phyloP scores from a whole-genome alignment of 2,797 vertebrate species.

The Sternarchorhynchus goeldii region DNA sequence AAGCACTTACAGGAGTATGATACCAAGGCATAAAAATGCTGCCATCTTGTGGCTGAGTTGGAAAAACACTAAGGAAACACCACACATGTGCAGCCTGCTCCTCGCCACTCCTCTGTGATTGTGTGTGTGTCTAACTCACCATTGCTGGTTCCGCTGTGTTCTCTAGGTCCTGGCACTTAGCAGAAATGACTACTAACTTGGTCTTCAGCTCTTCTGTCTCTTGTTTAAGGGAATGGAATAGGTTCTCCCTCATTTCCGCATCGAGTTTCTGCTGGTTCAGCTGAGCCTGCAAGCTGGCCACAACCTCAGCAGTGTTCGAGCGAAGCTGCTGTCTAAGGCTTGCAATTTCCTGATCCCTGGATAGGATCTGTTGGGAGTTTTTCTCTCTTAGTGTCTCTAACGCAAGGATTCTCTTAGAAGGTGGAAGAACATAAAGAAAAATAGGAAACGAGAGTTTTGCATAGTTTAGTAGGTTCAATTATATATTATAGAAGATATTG shows the following conservation, averaged over 20 bases:
- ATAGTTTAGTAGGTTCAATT: too few relatives aligned
- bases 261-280: slow-evolving; percentile 71
- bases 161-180: slow-evolving; percentile 73
- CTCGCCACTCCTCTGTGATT: neutral
- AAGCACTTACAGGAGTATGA: too few relatives aligned
- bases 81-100: neutral
- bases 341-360: slow-evolving; percentile 73
- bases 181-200: slow-evolving; percentile 66
- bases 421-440: slow-evolving; percentile 48
- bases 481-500: too few relatives aligned
- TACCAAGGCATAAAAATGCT: slow-evolving; percentile 40
- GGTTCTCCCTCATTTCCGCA: slow-evolving; percentile 67
- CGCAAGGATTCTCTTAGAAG: slow-evolving; percentile 76
- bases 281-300: slow-evolving; percentile 57
- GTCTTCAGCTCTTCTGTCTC: slow-evolving; percentile 74
- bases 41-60: slow-evolving; percentile 58
- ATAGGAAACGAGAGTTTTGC: too few relatives aligned
- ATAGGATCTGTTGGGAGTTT: slow-evolving; percentile 61
- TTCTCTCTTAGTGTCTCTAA: slow-evolving; percentile 76
- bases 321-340: slow-evolving; percentile 68
- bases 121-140: neutral
- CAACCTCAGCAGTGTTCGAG: slow-evolving; percentile 50
- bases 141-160: slow-evolving; percentile 34
- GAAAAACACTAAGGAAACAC: neutral
- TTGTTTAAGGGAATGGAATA: slow-evolving; percentile 67